Evolutionary conservation across 1,140 invertebrate genomes (phyloP), one percentile per base, ranked within the genome.

Genomic region (Sinonovacula constricta): DNA sequence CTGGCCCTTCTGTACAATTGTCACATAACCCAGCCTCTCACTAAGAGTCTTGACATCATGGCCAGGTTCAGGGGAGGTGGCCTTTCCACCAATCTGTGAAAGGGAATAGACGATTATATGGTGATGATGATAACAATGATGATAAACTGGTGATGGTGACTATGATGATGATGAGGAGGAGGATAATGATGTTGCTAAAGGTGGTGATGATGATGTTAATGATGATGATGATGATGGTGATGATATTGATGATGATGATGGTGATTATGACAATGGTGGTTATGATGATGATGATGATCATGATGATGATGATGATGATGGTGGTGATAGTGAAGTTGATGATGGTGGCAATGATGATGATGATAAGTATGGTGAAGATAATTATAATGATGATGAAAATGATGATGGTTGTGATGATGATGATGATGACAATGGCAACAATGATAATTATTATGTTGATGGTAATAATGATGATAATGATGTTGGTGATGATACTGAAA

Each of bases 1-100:
- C 0, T 88, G 85, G 15, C 96, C 97, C 91, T 99, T 98, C 77
- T 93, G 92, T 0, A 98, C 89, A 62, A 99, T 93, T 1, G 95
- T 93, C 24, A 97, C 93, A 84, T 90, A 79, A 5, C 96, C 96
- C 4, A 94, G 87, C 74, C 88, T 86, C 45, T 84, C 83, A 72
- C 90, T 89, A 57, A 94, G 83, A 56, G 90, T 86, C 79, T 89
- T 88, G 4, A 86, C 82, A 74, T 80, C 79, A 10, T 67, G 45
- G 0, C 85, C 74, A 39, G 85, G 81, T 3, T 91, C 87, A 15
- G 85, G n/a, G n/a, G n/a, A n/a, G n/a, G n/a, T n/a, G n/a, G n/a
- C n/a, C n/a, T n/a, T n/a, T n/a, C n/a, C n/a, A n/a, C n/a, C n/a
- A n/a, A n/a, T n/a, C n/a, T n/a, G n/a, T n/a, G n/a, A n/a, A n/a